Conservation (phyloP, 2,888 invertebrate species). For the Sialis lutaria region DNA sequence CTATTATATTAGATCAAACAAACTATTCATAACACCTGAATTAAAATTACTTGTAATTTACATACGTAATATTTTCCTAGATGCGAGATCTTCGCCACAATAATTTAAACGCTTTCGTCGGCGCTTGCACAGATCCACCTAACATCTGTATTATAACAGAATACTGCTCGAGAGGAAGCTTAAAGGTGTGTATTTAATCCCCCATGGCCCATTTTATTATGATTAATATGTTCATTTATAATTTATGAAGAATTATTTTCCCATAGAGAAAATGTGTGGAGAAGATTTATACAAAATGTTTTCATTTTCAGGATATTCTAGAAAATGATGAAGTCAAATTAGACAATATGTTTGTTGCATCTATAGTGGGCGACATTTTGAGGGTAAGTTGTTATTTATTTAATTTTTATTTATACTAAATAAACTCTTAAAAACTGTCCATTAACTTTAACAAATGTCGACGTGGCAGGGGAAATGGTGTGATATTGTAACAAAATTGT, state of each 20-base stretch:
- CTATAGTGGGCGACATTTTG: constrained; percentile 85
- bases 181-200: constrained; percentile 43
- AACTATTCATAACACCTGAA: no score
- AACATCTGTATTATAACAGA: constrained; percentile 79
- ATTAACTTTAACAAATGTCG: neutral
- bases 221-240: no score
- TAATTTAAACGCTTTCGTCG: constrained; percentile 81
- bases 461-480: neutral
- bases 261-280: no score
- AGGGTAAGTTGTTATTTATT: constrained; percentile 42
- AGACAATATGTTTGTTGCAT: constrained; percentile 92
- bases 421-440: neutral
- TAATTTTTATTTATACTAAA: neutral
- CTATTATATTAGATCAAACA: no score
- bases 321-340: constrained; percentile 90
- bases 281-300: no score
- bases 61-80: constrained; percentile 27
- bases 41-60: no score
- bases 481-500: no score
- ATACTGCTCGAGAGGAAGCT: constrained; percentile 78
- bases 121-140: constrained; percentile 80
- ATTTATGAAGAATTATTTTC: no score
- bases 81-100: constrained; percentile 81
- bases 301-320: constrained; percentile 57
- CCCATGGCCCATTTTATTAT: no score